Base-by-base conservation (phyloP, 1,140 invertebrate species). In the Pectinophora gossypiella region DNA sequence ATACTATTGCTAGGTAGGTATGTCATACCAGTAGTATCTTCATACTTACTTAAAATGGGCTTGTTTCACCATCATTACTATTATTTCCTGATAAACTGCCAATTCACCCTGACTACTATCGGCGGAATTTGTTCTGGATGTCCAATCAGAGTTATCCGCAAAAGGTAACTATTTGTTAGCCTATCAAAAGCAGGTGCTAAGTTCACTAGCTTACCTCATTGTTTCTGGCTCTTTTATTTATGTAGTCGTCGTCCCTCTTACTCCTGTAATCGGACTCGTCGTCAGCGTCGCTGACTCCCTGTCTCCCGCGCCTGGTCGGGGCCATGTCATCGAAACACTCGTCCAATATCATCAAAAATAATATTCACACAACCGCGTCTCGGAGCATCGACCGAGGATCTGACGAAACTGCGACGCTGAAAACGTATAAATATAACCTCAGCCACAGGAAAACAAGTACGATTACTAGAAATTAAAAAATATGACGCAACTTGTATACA, bases 141-240 rank as follows among this genome's bases (percentile, higher is more conserved):
- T n/a, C n/a, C n/a, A n/a, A n/a, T n/a, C n/a, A n/a, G n/a, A n/a
- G n/a, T n/a, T n/a, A n/a, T n/a, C n/a, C n/a, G n/a, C n/a, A n/a
- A n/a, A n/a, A n/a, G n/a, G n/a, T n/a, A n/a, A n/a, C n/a, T n/a
- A n/a, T n/a, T n/a, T n/a, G n/a, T n/a, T n/a, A n/a, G n/a, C n/a
- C n/a, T n/a, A n/a, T n/a, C n/a, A n/a, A n/a, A n/a, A n/a, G n/a
- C n/a, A n/a, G n/a, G n/a, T n/a, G n/a, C n/a, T n/a, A n/a, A 23
- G 15, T 38, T 27, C 10, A 18, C 42, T 19, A 53, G 53, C 27
- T 73, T 87, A 93, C 92, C 81, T 95, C 90, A 87, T 97, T 97
- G 87, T 97, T 97, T 68, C 95, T 90, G 66, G 95, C 94, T 19
- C 96, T 88, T 40, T 93, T 91, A 62, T 91, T 92, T 53, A 93